Evolutionary conservation across 2,888 invertebrate species (phyloP), one percentile per base, ranked within the genome.

Genomic region (Thymelicus sylvestris): DNA sequence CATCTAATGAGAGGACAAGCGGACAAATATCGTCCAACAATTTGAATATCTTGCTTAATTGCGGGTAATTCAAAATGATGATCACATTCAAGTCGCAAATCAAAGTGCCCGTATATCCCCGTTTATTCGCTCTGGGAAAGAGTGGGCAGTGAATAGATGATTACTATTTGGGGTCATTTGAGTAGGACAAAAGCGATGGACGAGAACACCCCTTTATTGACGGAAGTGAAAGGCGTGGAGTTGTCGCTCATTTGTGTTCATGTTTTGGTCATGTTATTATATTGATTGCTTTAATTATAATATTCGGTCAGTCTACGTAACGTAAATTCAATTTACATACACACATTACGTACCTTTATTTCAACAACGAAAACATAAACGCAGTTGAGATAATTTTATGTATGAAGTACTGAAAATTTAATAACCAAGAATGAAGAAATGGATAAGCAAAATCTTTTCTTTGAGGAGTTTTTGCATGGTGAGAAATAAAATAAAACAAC

Each of bases 71-170:
- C 87, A 85, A 80, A 84, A 85, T 84, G 86, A 82, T 83, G 86
- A 82, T 83, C 81, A 83, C 85, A 92, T 92, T 92, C 89, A 92
- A 89, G 91, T 89, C 83, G 86, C 85, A 87, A 92, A 92, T 92
- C 92, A 91, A 84, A 92, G 86, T 87, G 85, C 93, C 93, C 93
- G 92, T 93, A 93, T 93, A 89, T 86, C 86, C 93, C 93, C 93
- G 92, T 93, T 92, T 93, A 90, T 86, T 87, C 76, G 80, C 81
- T 87, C 89, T 92, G 93, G 90, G 93, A 93, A 93, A 91, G 86
- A 87, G 81, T 82, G 83, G 81, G 71, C 81, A 81, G 83, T 91
- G 88, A 91, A 91, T 91, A 83, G 84, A 88, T 92, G 86, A 91
- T 92, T 90, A 89, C 90, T 88, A 85, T 86, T 86, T 87, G 86